phyloP scores from a whole-genome alignment of 2,113 vertebrate species.

The Catharus minimus region DNA sequence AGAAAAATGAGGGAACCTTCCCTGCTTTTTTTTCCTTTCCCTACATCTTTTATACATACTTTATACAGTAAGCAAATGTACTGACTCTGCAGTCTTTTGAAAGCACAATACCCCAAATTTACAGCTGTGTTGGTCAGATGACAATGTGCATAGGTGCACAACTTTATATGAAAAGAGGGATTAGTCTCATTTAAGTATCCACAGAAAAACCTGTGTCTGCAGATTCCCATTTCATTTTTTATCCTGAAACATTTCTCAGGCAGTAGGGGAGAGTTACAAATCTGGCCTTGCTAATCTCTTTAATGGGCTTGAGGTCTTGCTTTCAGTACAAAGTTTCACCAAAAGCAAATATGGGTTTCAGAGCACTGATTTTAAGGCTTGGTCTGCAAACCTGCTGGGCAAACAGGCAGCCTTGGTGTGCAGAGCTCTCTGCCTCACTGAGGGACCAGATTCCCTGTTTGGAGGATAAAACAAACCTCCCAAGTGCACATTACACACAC shows the following conservation, averaged over 20 bases:
- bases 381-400: background rate
- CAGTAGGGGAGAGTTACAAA: background rate
- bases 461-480: constrained; percentile 5
- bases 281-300: constrained; percentile 1
- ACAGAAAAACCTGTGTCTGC: constrained; percentile 24
- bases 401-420: background rate
- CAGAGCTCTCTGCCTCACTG: background rate
- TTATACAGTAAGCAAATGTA: background rate
- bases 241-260: constrained; percentile 34
- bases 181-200: constrained; percentile 40
- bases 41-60: background rate
- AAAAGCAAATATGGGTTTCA: background rate
- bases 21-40: background rate
- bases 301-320: background rate
- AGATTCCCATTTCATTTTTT: constrained; percentile 28
- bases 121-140: constrained; percentile 34
- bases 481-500: background rate
- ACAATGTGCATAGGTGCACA: constrained; percentile 52
- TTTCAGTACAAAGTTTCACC: background rate
- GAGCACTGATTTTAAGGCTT: background rate
- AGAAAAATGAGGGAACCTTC: background rate
- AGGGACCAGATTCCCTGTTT: background rate
- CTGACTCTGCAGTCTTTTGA: constrained; percentile 1
- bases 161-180: constrained; percentile 46
- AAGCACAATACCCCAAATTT: constrained; percentile 23